Evolutionary conservation across 1,140 invertebrate genomes (phyloP).

Genomic region (Lineus longissimus): DNA sequence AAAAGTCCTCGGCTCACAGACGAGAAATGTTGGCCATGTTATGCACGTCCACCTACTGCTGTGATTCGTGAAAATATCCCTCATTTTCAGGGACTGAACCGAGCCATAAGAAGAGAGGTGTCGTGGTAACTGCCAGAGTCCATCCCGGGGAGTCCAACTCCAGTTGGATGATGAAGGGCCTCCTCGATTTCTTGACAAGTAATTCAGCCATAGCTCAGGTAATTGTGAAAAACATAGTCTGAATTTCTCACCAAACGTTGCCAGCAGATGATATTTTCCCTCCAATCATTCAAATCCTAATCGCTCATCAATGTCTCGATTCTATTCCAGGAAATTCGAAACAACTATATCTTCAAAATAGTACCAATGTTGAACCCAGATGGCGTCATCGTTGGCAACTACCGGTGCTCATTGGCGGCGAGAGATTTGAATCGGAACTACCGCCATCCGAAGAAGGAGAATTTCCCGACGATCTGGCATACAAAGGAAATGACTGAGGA

Average conservation of each 20-base stretch:
- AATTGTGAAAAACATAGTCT: slow-evolving; percentile 6
- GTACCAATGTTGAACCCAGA: slow-evolving; percentile 54
- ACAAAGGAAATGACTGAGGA: slow-evolving; percentile 41
- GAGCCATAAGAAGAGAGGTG: slow-evolving; percentile 41
- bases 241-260: too few species aligned
- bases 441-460: slow-evolving; percentile 44
- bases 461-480: slow-evolving; percentile 44
- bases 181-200: slow-evolving; percentile 46
- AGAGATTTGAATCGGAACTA: slow-evolving; percentile 52
- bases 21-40: too few species aligned
- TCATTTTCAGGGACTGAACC: too few species aligned
- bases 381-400: slow-evolving; percentile 54
- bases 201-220: slow-evolving; percentile 37
- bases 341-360: slow-evolving; percentile 66
- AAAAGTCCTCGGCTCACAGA: too few species aligned
- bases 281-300: too few species aligned
- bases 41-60: too few species aligned
- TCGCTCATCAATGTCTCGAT: too few species aligned
- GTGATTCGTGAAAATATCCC: too few species aligned
- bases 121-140: slow-evolving; percentile 57
- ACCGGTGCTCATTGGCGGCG: slow-evolving; percentile 48
- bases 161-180: slow-evolving; percentile 54
- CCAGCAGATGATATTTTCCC: too few species aligned
- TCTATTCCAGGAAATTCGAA: slow-evolving; percentile 35
- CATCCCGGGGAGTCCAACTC: slow-evolving; percentile 52